A percentile compares a stretch with the other conserved stretches of the same genome.
Conservation (phyloP, 2,797 vertebrate genomes). For the Falco naumanni region DNA sequence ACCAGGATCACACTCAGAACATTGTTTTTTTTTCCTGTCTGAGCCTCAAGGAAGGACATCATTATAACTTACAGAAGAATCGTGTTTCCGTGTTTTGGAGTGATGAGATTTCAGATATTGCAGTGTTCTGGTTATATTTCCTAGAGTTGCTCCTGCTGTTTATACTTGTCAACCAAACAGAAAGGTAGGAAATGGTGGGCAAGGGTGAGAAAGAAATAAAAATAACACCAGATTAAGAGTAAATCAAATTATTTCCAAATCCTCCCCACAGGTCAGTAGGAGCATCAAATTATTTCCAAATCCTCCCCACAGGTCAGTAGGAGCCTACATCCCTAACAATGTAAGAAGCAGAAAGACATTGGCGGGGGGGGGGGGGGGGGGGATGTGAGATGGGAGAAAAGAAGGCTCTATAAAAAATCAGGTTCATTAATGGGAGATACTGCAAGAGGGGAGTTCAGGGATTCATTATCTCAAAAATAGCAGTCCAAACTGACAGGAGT, state of each 20-base stretch:
- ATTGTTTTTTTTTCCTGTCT: background rate
- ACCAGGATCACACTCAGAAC: background rate
- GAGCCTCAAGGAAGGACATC: background rate
- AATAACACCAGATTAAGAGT: background rate
- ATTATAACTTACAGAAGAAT: background rate
- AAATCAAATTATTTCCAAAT: background rate
- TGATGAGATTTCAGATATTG: background rate
- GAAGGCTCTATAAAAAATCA: background rate
- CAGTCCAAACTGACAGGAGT: slow-evolving; percentile 41
- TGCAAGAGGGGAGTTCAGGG: slow-evolving; percentile 45
- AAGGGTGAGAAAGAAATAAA: background rate
- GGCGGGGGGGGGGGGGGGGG: no score
- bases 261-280: background rate
- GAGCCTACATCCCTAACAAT: background rate
- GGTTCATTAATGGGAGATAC: slow-evolving; percentile 41
- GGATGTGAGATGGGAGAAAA: background rate
- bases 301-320: no score
- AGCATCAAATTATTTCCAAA: no score
- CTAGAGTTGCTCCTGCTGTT: background rate
- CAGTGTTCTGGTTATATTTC: background rate
- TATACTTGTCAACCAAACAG: background rate
- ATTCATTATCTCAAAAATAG: slow-evolving; percentile 67
- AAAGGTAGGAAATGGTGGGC: background rate
- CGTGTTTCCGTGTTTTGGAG: background rate
- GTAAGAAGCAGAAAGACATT: background rate